Evolutionary conservation across 2,113 vertebrate species (phyloP), one percentile per base, ranked within the genome.

Genomic region (Myotis lucifugus): DNA sequence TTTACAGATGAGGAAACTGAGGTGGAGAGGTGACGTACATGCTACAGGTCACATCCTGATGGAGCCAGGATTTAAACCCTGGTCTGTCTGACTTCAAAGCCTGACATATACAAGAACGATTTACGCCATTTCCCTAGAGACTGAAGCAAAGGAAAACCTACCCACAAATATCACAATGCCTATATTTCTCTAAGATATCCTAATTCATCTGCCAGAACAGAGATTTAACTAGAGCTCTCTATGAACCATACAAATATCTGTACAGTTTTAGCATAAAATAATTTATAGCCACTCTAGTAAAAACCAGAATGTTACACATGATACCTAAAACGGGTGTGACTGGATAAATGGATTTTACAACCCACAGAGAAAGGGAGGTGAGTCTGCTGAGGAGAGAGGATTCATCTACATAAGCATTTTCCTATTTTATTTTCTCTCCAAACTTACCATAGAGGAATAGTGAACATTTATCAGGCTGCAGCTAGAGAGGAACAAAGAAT

Each of bases 1-100:
- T 70, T 94, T 88, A 83, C 14, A 73, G 59, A 67, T 64, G 82
- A 88, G 61, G 52, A 95, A 82, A 78, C 64, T 46, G 67, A 88
- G 50, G 54, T 42, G 27, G 14, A 77, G 17, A 52, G 50, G 32
- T 40, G 37, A 56, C 92, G 23, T 23, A 74, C 13, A 1, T 27
- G 56, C 23, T 48, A n/a, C 27, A 87, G 34, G 67, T 73, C 40
- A 82, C 29, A 6, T 10, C 18, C 29, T 48, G 37, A 27, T 50
- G 37, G 23, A 81, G 32, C 48, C 13, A 37, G 23, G 56, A 15
- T 54, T 82, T 76, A 82, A 48, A 69, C 12, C 52, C 25, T 46
- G 4, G 12, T 50, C 21, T 52, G 3, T 64, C 46, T 78, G 37
- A 83, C 78, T 93, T 79, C 52, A 88, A 66, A 94, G 34, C 72